Evolutionary conservation across 2,113 vertebrate genomes (phyloP).

Genomic region (Elaphurus davidianus): DNA sequence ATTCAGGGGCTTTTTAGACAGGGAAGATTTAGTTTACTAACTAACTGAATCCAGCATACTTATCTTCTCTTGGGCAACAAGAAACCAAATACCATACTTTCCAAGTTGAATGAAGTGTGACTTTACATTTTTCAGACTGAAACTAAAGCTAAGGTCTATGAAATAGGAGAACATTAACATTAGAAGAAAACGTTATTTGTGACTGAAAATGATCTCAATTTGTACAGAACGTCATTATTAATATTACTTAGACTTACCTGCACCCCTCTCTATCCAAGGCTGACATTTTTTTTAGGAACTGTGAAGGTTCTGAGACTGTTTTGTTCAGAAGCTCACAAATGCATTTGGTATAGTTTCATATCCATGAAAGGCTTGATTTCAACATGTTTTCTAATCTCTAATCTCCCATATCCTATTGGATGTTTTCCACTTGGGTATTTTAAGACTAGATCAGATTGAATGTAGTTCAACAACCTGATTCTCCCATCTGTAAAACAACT

Average conservation of each 20-base stretch:
- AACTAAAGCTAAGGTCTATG: not conserved
- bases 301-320: not conserved
- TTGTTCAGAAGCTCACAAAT: not conserved
- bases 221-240: not conserved
- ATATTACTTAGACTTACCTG: not conserved
- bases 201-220: not conserved
- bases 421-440: slow-evolving; percentile 31
- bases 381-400: not conserved
- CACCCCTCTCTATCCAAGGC: not conserved
- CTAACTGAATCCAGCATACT: slow-evolving; percentile 33
- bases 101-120: not conserved
- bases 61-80: not conserved
- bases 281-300: not conserved
- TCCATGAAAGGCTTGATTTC: not conserved
- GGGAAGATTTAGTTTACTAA: slow-evolving; percentile 44
- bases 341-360: not conserved
- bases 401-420: not conserved
- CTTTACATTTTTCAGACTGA: not conserved
- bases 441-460: not conserved
- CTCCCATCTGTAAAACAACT: not conserved
- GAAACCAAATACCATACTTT: not conserved
- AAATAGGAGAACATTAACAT: not conserved
- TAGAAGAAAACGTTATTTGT: not conserved
- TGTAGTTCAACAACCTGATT: not conserved
- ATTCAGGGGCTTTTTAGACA: slow-evolving; percentile 45